These are phyloP conservation scores for Pterois miles DNA, from an alignment of 2,797 vertebrate genomes.

Conservation along the genomic window DNA sequence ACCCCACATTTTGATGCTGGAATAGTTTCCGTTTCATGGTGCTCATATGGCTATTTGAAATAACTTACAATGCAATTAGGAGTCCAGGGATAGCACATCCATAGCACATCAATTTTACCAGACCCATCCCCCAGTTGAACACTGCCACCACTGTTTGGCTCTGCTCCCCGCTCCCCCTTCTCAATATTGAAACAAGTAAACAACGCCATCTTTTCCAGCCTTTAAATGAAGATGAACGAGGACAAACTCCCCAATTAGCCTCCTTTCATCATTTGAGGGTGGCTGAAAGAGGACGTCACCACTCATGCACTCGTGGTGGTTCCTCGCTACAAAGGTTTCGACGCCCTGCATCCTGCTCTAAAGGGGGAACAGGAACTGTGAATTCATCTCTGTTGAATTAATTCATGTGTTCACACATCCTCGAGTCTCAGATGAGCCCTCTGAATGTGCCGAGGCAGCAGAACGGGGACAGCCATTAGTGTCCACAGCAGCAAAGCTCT, in stretches of 20 bases:
- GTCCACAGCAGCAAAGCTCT: slow-evolving; percentile 68
- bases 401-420: slow-evolving; percentile 70
- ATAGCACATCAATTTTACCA: slow-evolving; percentile 53
- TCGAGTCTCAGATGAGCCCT: slow-evolving; percentile 70
- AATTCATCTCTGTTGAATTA: slow-evolving; percentile 65
- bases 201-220: slow-evolving; percentile 64
- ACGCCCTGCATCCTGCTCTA: slow-evolving; percentile 15
- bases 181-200: slow-evolving; percentile 73
- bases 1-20: neutral
- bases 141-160: slow-evolving; percentile 58
- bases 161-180: slow-evolving; percentile 23
- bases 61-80: slow-evolving; percentile 66
- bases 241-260: slow-evolving; percentile 67
- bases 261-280: slow-evolving; percentile 55
- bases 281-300: slow-evolving; percentile 41
- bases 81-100: slow-evolving; percentile 47
- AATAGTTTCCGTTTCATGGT: slow-evolving; percentile 22
- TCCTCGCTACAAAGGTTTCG: slow-evolving; percentile 11
- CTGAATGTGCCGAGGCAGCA: slow-evolving; percentile 81
- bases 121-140: slow-evolving; percentile 67
- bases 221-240: slow-evolving; percentile 78
- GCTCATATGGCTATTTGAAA: slow-evolving; percentile 49
- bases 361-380: slow-evolving; percentile 15
- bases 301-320: slow-evolving; percentile 24
- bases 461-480: slow-evolving; percentile 74